Conservation (phyloP, 2,888 invertebrate genomes). For the Lepeophtheirus nordmannii region DNA sequence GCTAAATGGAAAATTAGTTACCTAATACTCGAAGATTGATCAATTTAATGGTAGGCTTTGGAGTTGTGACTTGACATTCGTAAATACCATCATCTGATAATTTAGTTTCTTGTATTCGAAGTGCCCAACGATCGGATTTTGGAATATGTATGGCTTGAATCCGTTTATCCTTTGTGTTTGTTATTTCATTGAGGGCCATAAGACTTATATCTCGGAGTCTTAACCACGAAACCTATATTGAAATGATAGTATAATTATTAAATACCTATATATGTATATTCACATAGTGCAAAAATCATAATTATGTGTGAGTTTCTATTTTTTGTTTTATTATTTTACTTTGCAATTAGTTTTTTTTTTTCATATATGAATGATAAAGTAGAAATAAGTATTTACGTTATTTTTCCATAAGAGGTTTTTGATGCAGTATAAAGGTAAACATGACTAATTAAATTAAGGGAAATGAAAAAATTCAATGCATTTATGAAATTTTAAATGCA, state of each 20-base stretch:
- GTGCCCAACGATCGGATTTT: conserved; percentile 10
- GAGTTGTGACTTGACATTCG: conserved; percentile 18
- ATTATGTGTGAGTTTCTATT: no score
- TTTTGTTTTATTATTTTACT: no score
- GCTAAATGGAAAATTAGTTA: not conserved
- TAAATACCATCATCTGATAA: conserved; percentile 16
- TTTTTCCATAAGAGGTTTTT: no score
- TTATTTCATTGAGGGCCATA: conserved; percentile 12
- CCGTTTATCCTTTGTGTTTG: conserved; percentile 18
- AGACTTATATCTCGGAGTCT: conserved; percentile 14
- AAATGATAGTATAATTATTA: not conserved
- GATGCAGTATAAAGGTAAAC: no score
- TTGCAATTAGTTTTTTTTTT: not conserved
- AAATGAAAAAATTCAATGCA: no score
- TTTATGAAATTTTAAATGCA: no score
- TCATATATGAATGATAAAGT: no score
- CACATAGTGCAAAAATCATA: no score
- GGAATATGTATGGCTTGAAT: conserved; percentile 18
- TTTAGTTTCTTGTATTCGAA: conserved; percentile 17
- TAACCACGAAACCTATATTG: conserved; percentile 10
- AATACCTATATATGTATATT: no score
- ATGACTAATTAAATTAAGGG: no score
- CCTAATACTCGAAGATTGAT: conserved; percentile 10
- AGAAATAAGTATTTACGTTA: no score
- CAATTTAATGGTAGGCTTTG: not conserved